phyloP scores from a whole-genome alignment of 2,797 vertebrate species.

The Lutjanus campechanus region DNA sequence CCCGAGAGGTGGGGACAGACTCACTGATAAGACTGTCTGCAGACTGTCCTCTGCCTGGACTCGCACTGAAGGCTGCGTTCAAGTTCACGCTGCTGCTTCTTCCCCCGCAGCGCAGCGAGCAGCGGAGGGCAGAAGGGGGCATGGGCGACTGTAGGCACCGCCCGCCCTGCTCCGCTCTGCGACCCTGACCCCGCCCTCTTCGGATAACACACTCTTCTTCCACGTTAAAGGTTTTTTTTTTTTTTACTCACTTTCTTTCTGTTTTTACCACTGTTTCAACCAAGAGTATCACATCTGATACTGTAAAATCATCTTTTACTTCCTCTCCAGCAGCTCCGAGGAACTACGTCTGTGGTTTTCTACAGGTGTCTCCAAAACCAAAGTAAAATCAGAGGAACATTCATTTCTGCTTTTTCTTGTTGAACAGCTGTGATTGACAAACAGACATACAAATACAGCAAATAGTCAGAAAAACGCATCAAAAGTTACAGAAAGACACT shows the following conservation, averaged over 20 bases:
- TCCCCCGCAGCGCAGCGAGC: slow-evolving; percentile 62
- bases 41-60: slow-evolving; percentile 61
- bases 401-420: slow-evolving; percentile 59
- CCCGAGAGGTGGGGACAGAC: slow-evolving; percentile 29
- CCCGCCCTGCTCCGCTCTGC: slow-evolving; percentile 62
- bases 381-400: slow-evolving; percentile 52
- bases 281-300: slow-evolving; percentile 9
- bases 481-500: background rate
- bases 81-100: slow-evolving; percentile 86
- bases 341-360: slow-evolving; percentile 67
- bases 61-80: slow-evolving; percentile 78
- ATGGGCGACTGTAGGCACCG: slow-evolving; percentile 75
- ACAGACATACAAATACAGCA: background rate
- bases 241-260: background rate
- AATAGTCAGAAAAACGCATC: background rate
- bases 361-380: slow-evolving; percentile 75
- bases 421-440: slow-evolving; percentile 6
- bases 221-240: background rate
- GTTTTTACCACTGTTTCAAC: slow-evolving; percentile 13
- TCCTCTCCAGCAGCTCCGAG: slow-evolving; percentile 50
- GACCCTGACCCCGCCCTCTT: slow-evolving; percentile 78
- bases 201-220: slow-evolving; percentile 9
- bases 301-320: slow-evolving; percentile 10
- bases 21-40: slow-evolving; percentile 39
- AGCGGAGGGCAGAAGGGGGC: slow-evolving; percentile 76